Conservation (phyloP, 2,113 vertebrate genomes). For the Rhabdornis inornatus region DNA sequence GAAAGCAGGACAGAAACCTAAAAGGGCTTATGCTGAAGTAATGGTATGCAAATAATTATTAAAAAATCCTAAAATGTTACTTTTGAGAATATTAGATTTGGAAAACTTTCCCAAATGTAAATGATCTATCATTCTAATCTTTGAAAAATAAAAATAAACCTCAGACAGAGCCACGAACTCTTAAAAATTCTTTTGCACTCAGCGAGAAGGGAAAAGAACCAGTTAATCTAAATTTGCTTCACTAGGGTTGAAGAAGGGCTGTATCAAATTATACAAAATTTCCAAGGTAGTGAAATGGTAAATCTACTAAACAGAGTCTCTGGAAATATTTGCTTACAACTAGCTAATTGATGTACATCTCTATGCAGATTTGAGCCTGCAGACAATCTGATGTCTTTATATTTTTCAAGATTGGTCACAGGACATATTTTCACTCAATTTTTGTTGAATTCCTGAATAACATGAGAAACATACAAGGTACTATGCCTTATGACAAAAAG, state of each 20-base stretch:
- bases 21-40: background rate
- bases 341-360: background rate
- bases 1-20: background rate
- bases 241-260: background rate
- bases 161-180: rapidly evolving
- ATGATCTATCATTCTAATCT: background rate
- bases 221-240: background rate
- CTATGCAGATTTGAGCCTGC: background rate
- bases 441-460: background rate
- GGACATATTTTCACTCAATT: background rate
- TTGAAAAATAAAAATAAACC: background rate
- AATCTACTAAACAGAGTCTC: background rate
- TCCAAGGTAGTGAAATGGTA: background rate
- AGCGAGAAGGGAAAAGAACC: background rate
- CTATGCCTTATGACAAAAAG: background rate
- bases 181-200: background rate
- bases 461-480: background rate
- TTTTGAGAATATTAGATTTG: background rate
- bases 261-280: background rate
- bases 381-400: background rate
- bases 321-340: background rate
- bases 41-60: background rate
- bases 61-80: background rate
- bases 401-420: background rate
- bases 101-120: background rate